phyloP scores from a whole-genome alignment of 2,888 invertebrate species.

The Scaptomyza parva region DNA sequence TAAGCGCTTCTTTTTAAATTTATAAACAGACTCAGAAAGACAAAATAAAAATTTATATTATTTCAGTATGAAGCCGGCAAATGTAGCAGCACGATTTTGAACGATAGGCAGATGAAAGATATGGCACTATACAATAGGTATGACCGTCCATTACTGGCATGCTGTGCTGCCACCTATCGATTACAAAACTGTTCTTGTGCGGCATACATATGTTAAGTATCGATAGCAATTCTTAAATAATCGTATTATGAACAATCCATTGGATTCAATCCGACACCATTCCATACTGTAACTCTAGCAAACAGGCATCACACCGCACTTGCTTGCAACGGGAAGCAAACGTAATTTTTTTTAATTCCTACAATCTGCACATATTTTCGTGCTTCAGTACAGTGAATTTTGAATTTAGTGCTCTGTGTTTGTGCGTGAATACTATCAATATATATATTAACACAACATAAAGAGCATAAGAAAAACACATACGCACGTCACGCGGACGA shows the following conservation, averaged over 20 bases:
- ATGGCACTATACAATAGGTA: not conserved
- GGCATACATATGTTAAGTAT: not conserved
- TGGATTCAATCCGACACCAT: conserved; percentile 28
- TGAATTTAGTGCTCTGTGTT: conserved; percentile 47
- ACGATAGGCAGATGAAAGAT: conserved; percentile 10
- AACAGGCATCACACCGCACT: conserved; percentile 49
- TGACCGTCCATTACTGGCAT: not conserved
- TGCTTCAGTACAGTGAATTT: conserved; percentile 48
- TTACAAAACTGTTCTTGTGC: not conserved
- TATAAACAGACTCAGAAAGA: not conserved
- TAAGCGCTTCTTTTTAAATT: not conserved
- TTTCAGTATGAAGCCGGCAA: conserved; percentile 10
- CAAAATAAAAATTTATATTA: not conserved
- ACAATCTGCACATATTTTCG: conserved; percentile 26
- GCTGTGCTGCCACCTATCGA: not conserved
- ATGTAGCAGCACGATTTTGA: not conserved
- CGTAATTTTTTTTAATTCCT: conserved; percentile 46
- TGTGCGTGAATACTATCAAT: conserved; percentile 59
- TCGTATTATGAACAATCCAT: conserved; percentile 26
- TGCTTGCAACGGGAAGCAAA: conserved; percentile 53
- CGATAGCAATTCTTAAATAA: conserved; percentile 26
- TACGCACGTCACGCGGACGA: conserved; percentile 72
- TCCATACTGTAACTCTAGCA: conserved; percentile 51
- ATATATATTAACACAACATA: conserved; percentile 60
- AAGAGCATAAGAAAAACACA: conserved; percentile 57